A percentile compares a stretch with the other conserved stretches of the same genome.
Evolutionary conservation across 2,797 vertebrate genomes (phyloP).

Genomic region (Ispidina lecontei): DNA sequence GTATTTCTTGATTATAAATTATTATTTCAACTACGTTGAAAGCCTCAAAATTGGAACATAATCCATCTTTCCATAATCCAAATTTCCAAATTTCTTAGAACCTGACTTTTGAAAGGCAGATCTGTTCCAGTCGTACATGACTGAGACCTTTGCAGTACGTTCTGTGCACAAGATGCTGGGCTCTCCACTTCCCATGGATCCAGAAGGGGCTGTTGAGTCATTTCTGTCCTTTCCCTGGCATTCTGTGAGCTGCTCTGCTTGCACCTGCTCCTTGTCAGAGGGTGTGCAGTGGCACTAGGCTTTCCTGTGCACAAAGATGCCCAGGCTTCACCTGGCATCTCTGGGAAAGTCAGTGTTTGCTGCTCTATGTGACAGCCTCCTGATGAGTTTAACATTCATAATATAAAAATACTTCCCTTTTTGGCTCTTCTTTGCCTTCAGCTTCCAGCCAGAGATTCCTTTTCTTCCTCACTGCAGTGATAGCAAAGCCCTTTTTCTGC

Average conservation of each 20-base stretch:
- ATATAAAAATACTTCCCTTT: slow-evolving; percentile 19
- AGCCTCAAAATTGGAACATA: background rate
- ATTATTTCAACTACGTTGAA: accelerated
- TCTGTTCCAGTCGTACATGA: background rate
- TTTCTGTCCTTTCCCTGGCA: background rate
- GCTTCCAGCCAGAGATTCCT: slow-evolving; percentile 16
- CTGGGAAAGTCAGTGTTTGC: background rate
- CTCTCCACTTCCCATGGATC: accelerated
- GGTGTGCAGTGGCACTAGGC: background rate
- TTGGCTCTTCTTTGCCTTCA: slow-evolving; percentile 27
- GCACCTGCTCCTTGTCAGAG: background rate
- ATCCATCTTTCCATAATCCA: accelerated
- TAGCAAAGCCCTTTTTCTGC: background rate
- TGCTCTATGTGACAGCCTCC: slow-evolving; percentile 1
- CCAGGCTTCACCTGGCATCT: background rate
- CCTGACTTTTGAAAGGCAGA: background rate
- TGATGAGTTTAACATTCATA: slow-evolving; percentile 12
- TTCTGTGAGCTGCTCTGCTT: background rate
- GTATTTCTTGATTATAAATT: background rate
- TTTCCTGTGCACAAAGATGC: background rate
- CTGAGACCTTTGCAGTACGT: accelerated
- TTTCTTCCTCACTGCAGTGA: background rate
- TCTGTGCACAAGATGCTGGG: accelerated
- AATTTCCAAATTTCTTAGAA: background rate
- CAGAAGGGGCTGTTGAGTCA: background rate